Evolutionary conservation across 2,797 vertebrate genomes (phyloP).

Genomic region (Linurgus olivaceus): DNA sequence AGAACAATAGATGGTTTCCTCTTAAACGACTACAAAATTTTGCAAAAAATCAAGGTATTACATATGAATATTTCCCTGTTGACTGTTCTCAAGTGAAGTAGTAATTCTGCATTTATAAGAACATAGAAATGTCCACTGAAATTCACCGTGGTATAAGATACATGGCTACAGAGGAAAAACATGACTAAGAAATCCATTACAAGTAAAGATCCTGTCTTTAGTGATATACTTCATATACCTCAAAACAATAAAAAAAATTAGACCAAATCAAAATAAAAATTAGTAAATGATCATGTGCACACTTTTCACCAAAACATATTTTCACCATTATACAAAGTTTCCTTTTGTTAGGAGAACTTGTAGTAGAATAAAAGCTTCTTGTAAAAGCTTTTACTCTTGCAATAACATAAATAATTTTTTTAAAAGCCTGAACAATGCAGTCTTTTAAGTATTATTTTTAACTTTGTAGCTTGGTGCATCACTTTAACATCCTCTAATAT

Average conservation of each 20-base stretch:
- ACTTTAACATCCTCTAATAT: neutral
- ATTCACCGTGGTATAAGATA: neutral
- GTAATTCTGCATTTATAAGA: neutral
- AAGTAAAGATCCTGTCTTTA: neutral
- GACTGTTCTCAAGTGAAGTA: neutral
- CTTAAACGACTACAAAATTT: neutral
- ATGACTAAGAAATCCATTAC: fast-evolving
- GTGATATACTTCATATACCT: neutral
- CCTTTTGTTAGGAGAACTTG: neutral
- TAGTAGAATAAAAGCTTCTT: neutral
- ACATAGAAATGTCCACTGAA: neutral
- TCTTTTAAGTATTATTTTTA: neutral
- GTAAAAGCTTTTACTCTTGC: neutral
- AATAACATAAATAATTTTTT: neutral
- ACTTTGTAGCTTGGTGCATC: neutral
- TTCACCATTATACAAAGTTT: neutral
- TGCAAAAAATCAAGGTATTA: neutral
- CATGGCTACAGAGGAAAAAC: neutral
- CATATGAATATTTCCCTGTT: neutral
- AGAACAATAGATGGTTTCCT: neutral
- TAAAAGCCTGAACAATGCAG: neutral
- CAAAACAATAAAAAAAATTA: neutral
- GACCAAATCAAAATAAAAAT: neutral
- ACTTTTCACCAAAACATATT: neutral
- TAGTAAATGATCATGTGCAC: neutral